Percentiles rank a stretch among this genome's conserved stretches.
These are phyloP conservation scores for Pogona vitticeps DNA, from an alignment of 2,113 vertebrate species.

Conservation along the genomic window DNA sequence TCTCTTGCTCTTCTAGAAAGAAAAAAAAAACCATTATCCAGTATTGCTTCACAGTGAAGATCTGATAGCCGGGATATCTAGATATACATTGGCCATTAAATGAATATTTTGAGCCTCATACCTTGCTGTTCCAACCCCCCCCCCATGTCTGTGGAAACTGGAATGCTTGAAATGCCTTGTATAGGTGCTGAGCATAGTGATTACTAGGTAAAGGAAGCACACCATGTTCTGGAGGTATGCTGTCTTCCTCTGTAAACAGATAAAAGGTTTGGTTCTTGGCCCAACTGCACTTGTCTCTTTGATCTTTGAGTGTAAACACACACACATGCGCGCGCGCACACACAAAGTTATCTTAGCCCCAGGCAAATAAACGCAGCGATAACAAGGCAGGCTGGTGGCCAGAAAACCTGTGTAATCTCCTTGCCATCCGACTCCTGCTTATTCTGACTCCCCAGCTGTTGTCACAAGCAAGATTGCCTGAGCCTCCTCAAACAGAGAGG, in stretches of 20 bases:
- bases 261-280: constrained; percentile 78
- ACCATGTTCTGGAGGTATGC: constrained; percentile 54
- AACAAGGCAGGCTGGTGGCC: constrained; percentile 80
- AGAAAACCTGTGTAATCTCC: constrained; percentile 78
- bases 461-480: constrained; percentile 66
- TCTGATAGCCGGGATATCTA: neutral
- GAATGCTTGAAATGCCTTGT: neutral
- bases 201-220: neutral
- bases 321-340: constrained; percentile 62
- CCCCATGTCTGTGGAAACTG: neutral
- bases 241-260: constrained; percentile 73
- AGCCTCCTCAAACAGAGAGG: constrained; percentile 76
- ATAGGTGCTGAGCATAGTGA: neutral
- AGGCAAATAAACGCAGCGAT: constrained; percentile 80
- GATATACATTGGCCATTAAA: too few relatives aligned
- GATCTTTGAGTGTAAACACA: constrained; percentile 80
- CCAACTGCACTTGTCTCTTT: constrained; percentile 77
- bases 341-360: constrained; percentile 74
- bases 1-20: too few relatives aligned
- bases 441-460: constrained; percentile 65
- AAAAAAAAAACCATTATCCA: too few relatives aligned
- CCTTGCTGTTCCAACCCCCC: too few relatives aligned
- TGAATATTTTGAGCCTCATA: neutral
- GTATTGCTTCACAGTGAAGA: too few relatives aligned
- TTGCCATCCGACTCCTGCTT: constrained; percentile 67